Evolutionary conservation across 2,797 vertebrate genomes (phyloP), one percentile per base, ranked within the genome.

Genomic region (Artibeus lituratus): DNA sequence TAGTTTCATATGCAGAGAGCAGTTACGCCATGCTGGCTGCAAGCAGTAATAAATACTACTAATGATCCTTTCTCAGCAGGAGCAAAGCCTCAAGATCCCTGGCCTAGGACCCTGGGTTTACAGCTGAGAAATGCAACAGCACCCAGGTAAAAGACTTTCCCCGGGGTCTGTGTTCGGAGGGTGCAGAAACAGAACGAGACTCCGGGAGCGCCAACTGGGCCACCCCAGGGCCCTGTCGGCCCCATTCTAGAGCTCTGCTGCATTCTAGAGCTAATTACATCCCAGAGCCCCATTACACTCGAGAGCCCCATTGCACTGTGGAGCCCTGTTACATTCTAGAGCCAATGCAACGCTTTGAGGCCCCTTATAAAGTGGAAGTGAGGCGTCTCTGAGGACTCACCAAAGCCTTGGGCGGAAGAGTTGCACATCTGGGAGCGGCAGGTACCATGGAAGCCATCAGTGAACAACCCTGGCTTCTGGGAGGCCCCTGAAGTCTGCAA

Each of bases 21-120:
- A 8, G 8, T 35, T 29, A 9, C 10, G 39, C 8, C 3, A 2
- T 7, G 3, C 42, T 3, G 32, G n/a, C 1, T 2, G 47, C 49
- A 94, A 4, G 12, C 15, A 29, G 4, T 24, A 10, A 39, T 8
- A 55, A 74, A 77, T 69, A 42, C 7, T 8, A 5, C 10, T 19
- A 15, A 5, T 51, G 37, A 18, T 2, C 4, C 10, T 53, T 44
- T 81, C 47, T 29, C 70, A 81, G n/a, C 32, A 67, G 39, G 22
- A 55, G 42, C 42, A 35, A 95, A 16, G 10, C 22, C 72, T 62
- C 47, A 70, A 74, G n/a, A 51, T 18, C 26, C 8, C 37, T 22
- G 67, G 32, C 14, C 4, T 35, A 12, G 4, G 16, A 3, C n/a
- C 39, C 85, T 76, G 62, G 51, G n/a, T 49, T 86, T 88, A 35